phyloP scores from a whole-genome alignment of 2,797 vertebrate genomes.

The Cryptoprocta ferox region DNA sequence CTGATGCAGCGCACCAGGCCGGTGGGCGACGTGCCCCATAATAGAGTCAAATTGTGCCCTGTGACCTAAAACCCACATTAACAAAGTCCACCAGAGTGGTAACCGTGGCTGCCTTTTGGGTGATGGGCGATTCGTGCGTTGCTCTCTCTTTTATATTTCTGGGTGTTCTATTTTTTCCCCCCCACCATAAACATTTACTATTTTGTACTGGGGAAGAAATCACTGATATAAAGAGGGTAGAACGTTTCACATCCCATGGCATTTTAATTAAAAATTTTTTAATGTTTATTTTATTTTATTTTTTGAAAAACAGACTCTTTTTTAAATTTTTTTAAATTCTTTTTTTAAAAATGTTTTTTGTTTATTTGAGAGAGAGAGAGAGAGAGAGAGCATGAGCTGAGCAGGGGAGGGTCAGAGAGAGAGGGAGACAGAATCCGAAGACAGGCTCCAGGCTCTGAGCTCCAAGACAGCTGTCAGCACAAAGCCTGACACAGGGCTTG shows the following conservation, averaged over 20 bases:
- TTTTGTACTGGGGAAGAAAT: not conserved
- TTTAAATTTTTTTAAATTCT: too few relatives aligned
- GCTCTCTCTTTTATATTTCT: not conserved
- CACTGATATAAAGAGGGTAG: not conserved
- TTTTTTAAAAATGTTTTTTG: too few relatives aligned
- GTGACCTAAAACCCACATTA: not conserved
- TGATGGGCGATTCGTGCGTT: fast-evolving
- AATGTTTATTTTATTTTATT: too few relatives aligned
- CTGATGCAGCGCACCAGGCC: not conserved
- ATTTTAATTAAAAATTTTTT: not conserved
- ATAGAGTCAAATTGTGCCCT: not conserved
- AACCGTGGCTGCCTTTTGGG: not conserved
- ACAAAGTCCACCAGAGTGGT: not conserved
- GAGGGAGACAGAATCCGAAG: too few relatives aligned
- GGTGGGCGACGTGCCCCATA: fast-evolving
- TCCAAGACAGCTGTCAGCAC: too few relatives aligned
- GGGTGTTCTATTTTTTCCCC: not conserved
- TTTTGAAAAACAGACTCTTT: too few relatives aligned
- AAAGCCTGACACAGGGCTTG: too few relatives aligned
- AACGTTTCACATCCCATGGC: not conserved
- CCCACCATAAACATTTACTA: not conserved
- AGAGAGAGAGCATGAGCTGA: too few relatives aligned
- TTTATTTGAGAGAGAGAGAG: too few relatives aligned
- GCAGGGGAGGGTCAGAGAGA: too few relatives aligned
- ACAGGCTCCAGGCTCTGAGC: too few relatives aligned